Evolutionary conservation across 2,888 invertebrate genomes (phyloP).

Genomic region (Rhogogaster chlorosoma): DNA sequence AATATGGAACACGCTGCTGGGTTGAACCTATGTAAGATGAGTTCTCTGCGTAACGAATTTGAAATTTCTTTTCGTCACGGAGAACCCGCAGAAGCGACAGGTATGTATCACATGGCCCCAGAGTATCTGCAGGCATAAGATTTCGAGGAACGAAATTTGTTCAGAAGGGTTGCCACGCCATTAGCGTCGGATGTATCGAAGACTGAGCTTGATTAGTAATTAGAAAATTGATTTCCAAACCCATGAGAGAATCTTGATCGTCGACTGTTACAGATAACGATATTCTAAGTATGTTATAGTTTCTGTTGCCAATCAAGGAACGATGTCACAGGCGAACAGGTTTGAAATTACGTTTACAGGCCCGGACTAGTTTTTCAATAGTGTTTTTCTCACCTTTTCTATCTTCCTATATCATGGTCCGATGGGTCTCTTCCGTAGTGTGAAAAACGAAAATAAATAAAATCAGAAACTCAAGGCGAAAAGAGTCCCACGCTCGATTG

Average conservation of each 20-base stretch:
- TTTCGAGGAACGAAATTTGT: neutral
- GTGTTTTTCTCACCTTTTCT: neutral
- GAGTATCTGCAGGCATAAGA: slow-evolving; percentile 51
- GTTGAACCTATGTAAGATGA: slow-evolving; percentile 13
- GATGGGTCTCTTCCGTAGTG: slow-evolving; percentile 1
- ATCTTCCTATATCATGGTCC: slow-evolving; percentile 27
- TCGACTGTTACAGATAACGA: neutral
- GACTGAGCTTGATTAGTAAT: neutral
- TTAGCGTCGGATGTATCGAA: neutral
- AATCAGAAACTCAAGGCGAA: neutral
- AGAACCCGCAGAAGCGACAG: slow-evolving; percentile 64
- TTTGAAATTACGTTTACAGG: neutral
- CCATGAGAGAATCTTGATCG: neutral
- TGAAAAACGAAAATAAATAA: neutral
- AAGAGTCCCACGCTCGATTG: slow-evolving; percentile 25
- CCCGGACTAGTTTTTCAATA: neutral
- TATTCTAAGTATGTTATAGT: neutral
- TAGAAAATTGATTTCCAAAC: neutral
- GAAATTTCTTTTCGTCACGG: slow-evolving; percentile 61
- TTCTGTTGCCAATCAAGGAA: neutral
- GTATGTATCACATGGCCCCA: slow-evolving; percentile 53
- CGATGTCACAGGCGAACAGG: neutral
- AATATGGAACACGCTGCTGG: neutral
- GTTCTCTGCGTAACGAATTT: slow-evolving; percentile 55
- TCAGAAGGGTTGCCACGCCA: neutral